Evolutionary conservation across 2,113 vertebrate genomes (phyloP).

Genomic region (Clinocottus analis): DNA sequence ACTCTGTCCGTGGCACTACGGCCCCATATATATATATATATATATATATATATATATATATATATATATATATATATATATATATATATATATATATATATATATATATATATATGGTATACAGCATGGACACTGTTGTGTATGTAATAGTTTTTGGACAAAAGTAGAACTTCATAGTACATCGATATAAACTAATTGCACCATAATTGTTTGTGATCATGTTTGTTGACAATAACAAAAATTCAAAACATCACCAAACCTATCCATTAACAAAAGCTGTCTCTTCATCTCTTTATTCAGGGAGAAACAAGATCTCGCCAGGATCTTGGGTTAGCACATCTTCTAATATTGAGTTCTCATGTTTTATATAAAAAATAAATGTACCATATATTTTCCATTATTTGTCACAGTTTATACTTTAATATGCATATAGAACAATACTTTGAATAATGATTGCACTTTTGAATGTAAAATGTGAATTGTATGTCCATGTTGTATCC

Average conservation of each 20-base stretch:
- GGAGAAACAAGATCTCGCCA: conserved; percentile 66
- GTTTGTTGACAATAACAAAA: background rate
- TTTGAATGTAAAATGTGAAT: conserved; percentile 59
- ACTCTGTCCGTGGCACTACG: background rate
- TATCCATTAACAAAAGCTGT: background rate
- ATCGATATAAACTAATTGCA: background rate
- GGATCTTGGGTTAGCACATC: conserved; percentile 58
- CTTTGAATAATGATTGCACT: conserved; percentile 47
- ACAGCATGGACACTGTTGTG: too few species aligned
- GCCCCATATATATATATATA: background rate
- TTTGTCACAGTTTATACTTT: conserved; percentile 14
- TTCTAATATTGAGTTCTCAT: conserved; percentile 28
- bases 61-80: too few species aligned
- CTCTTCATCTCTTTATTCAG: conserved; percentile 38
- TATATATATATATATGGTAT: too few species aligned
- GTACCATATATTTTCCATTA: conserved; percentile 19
- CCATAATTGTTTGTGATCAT: background rate
- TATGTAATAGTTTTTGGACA: background rate
- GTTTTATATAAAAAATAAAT: conserved; percentile 28
- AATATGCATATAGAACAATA: conserved; percentile 36
- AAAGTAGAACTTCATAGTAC: background rate
- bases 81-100: too few species aligned
- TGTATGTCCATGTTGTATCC: conserved; percentile 24
- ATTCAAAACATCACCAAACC: background rate
- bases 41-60: too few species aligned